Percentiles rank a stretch among this genome's conserved stretches.
Evolutionary conservation across 2,888 invertebrate species (phyloP).

Genomic region (Microctonus brassicae): DNA sequence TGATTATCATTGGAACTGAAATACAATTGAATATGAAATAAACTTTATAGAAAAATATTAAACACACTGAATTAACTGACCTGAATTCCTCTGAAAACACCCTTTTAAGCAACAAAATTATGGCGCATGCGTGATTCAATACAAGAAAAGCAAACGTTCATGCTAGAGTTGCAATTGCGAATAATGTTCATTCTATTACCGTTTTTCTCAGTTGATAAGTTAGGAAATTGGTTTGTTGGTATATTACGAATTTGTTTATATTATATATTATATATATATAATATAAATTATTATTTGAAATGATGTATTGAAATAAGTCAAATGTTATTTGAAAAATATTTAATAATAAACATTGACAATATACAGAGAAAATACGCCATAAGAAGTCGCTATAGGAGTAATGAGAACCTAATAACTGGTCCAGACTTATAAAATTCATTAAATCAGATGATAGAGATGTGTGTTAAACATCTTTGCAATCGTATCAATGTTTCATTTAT

Average conservation of each 20-base stretch:
- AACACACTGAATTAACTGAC: neutral
- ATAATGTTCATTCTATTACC: neutral
- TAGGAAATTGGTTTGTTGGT: too few species aligned
- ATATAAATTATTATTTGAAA: too few species aligned
- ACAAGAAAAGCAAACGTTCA: neutral
- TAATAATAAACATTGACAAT: slow-evolving; percentile 70
- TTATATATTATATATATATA: too few species aligned
- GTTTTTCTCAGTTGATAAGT: too few species aligned
- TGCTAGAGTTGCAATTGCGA: neutral
- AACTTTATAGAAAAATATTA: too few species aligned
- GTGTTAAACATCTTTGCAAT: slow-evolving; percentile 46
- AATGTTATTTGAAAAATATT: slow-evolving; percentile 68
- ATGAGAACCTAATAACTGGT: slow-evolving; percentile 68
- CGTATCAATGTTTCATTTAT: slow-evolving; percentile 26
- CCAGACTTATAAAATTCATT: slow-evolving; percentile 68
- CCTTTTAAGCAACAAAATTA: neutral
- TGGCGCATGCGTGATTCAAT: slow-evolving; percentile 10
- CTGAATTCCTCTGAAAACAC: slow-evolving; percentile 2
- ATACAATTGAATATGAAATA: neutral
- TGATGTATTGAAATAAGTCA: neutral
- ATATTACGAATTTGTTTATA: too few species aligned
- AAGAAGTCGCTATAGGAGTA: slow-evolving; percentile 68
- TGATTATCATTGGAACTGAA: too few species aligned
- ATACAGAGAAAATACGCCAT: slow-evolving; percentile 69
- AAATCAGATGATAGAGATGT: slow-evolving; percentile 66